These are phyloP conservation scores for Mesorhabditis sp. DNA, from an alignment of 2,888 invertebrate genomes.

Conservation along the genomic window DNA sequence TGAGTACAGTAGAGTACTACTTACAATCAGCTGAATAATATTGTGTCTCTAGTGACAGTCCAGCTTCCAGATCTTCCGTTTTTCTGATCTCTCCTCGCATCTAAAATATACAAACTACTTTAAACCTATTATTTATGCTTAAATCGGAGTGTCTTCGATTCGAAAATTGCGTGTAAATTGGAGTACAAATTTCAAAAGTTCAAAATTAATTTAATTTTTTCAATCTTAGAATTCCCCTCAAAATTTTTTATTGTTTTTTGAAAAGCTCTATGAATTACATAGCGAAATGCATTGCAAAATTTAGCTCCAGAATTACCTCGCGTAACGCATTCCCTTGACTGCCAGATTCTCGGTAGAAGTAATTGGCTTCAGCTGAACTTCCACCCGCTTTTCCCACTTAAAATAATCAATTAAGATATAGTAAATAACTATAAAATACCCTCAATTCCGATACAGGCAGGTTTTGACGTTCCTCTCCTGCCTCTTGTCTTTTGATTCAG, in stretches of 20 bases:
- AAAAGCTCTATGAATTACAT: too few relatives aligned
- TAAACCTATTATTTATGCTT: too few relatives aligned
- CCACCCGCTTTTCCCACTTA: slow-evolving; percentile 21
- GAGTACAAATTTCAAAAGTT: too few relatives aligned
- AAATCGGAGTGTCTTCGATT: too few relatives aligned
- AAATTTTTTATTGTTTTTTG: too few relatives aligned
- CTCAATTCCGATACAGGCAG: background rate
- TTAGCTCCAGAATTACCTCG: slow-evolving; percentile 26
- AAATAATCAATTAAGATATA: background rate
- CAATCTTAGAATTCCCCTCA: too few relatives aligned
- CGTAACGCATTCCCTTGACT: slow-evolving; percentile 35
- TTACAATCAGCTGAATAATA: background rate
- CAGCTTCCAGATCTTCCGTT: background rate
- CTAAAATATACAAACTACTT: background rate
- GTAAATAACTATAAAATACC: background rate
- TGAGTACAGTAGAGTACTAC: background rate
- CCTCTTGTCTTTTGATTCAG: slow-evolving; percentile 26
- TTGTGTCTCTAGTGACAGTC: background rate
- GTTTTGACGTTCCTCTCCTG: slow-evolving; percentile 17
- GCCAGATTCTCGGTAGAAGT: slow-evolving; percentile 44
- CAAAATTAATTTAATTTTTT: too few relatives aligned
- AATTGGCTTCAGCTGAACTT: slow-evolving; percentile 32
- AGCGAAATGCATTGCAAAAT: too few relatives aligned
- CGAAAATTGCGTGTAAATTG: too few relatives aligned
- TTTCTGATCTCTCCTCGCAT: background rate